Evolutionary conservation across 2,113 vertebrate genomes (phyloP), one percentile per base, ranked within the genome.

Genomic region (Lophura nycthemera): DNA sequence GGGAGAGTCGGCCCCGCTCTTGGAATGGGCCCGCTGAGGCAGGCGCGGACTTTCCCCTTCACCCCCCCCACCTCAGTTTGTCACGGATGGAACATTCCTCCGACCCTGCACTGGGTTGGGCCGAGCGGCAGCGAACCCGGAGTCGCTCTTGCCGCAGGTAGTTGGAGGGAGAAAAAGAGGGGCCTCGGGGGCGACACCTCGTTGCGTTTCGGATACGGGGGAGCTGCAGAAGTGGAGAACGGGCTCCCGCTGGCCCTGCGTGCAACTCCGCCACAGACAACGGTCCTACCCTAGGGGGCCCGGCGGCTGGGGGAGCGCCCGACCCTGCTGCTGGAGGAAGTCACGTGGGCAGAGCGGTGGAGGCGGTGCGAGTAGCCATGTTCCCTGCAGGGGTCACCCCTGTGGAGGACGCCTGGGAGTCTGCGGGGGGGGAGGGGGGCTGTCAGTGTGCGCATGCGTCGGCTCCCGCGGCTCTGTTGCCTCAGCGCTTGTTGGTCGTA

Each of bases 231-330:
- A 36, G 63, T n/a, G 43, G 7, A 20, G 21, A 15, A 2, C 2
- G 2, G 15, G 5, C 3, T 0, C 1, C 10, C 5, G 0, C 0
- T 18, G 40, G 25, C 18, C 4, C 4, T 8, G 13, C 13, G 10
- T 10, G 20, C 6, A 0, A 0, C 8, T 8, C 15, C 5, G 2
- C 8, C 0, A 4, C 11, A 2, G 18, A 2, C 2, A 18, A 6
- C 19, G 11, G n/a, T 8, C 13, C 38, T 27, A 30, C 42, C 25
- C 4, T 10, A 7, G 10, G 6, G 17, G 10, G 27, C 4, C 8
- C 32, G 2, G 13, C 14, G 19, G 15, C 15, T 5, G 11, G 7
- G 60, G 13, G 7, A 2, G 43, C 10, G 25, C 30, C 20, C 24
- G 12, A 7, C 17, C 10, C 10, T 14, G 13, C 29, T 2, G n/a